Evolutionary conservation across 2,888 invertebrate genomes (phyloP).

Genomic region (Lepidochrysops patricia): DNA sequence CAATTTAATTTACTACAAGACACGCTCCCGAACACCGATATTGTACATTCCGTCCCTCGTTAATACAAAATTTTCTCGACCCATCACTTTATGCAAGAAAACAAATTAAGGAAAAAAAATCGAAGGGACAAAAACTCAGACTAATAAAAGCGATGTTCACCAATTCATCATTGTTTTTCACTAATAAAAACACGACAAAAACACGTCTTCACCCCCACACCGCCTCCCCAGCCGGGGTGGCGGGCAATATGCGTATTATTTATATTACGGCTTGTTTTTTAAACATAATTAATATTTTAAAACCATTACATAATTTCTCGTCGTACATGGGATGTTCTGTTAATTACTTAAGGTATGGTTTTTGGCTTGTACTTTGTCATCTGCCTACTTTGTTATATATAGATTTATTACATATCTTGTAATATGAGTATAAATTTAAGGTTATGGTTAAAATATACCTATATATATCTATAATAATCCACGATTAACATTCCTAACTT

Average conservation of each 20-base stretch:
- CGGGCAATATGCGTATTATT: constrained; percentile 18
- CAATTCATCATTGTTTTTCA: constrained; percentile 68
- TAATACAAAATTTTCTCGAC: constrained; percentile 50
- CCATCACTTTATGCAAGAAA: constrained; percentile 27
- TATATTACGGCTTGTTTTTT: constrained; percentile 1
- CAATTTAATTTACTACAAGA: constrained; percentile 63
- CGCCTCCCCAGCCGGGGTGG: constrained; percentile 19
- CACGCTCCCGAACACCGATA: constrained; percentile 42
- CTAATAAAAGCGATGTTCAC: constrained; percentile 55
- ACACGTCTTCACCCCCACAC: constrained; percentile 39
- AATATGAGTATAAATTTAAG: no score
- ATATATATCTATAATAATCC: no score
- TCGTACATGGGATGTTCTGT: not conserved
- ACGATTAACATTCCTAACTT: no score
- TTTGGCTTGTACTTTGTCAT: not conserved
- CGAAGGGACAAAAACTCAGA: constrained; percentile 30
- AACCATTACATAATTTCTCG: not conserved
- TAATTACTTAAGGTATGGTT: not conserved
- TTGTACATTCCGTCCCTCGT: constrained; percentile 50
- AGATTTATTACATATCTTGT: no score
- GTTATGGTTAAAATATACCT: no score
- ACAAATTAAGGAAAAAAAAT: constrained; percentile 36
- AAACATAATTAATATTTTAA: constrained; percentile 1
- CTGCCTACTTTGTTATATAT: no score
- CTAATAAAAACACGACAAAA: constrained; percentile 66